phyloP scores from a whole-genome alignment of 2,888 invertebrate species.

The Drosophila sordidula region DNA sequence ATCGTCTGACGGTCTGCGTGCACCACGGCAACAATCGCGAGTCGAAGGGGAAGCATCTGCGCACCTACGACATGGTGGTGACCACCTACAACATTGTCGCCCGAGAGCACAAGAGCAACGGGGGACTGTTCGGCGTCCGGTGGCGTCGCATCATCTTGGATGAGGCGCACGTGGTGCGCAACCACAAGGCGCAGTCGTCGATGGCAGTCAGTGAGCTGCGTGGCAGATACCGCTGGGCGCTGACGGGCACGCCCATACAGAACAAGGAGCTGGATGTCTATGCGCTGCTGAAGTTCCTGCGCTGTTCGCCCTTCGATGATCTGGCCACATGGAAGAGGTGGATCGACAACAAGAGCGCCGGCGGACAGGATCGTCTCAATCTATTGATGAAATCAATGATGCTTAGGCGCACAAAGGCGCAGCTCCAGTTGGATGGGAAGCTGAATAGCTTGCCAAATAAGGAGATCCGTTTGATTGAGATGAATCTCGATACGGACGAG shows the following conservation, averaged over 20 bases:
- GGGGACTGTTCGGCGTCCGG: constrained; percentile 88
- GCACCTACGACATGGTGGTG: constrained; percentile 92
- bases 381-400: constrained; percentile 94
- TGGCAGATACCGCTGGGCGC: constrained; percentile 89
- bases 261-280: constrained; percentile 95
- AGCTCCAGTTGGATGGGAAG: constrained; percentile 89
- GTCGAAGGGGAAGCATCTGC: constrained; percentile 87
- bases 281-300: constrained; percentile 92
- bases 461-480: constrained; percentile 86
- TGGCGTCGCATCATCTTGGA: constrained; percentile 96
- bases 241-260: constrained; percentile 98
- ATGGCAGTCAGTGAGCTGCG: constrained; percentile 88
- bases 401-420: constrained; percentile 94
- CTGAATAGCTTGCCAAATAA: constrained; percentile 88
- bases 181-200: constrained; percentile 92
- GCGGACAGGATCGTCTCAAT: constrained; percentile 93
- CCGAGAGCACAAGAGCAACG: constrained; percentile 87
- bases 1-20: constrained; percentile 88
- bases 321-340: constrained; percentile 95
- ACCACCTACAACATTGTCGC: constrained; percentile 94
- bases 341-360: constrained; percentile 93
- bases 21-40: constrained; percentile 94
- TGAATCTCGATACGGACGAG: constrained; percentile 89
- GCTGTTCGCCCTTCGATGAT: constrained; percentile 95
- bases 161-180: constrained; percentile 96